Evolutionary conservation across 2,797 vertebrate genomes (phyloP).

Genomic region (Australoheros facetus): DNA sequence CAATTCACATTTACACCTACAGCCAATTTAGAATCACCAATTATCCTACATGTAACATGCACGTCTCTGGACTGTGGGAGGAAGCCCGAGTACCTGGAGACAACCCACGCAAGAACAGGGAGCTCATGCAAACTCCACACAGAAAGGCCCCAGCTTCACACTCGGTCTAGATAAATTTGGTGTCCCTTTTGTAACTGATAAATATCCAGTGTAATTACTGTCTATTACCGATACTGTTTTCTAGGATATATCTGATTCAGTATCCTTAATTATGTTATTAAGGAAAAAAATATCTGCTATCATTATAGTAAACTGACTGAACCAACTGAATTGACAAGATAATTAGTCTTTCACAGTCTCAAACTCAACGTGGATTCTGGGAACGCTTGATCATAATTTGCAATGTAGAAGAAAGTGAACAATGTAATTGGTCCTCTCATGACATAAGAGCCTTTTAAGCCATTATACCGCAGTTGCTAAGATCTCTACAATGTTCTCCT

Average conservation of each 20-base stretch:
- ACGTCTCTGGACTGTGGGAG: neutral
- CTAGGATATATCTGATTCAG: neutral
- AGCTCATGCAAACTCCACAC: neutral
- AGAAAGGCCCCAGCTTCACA: neutral
- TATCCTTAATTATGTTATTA: neutral
- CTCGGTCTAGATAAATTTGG: no score
- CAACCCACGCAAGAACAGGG: fast-evolving
- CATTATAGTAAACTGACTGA: neutral
- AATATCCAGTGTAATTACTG: neutral
- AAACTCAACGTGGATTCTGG: neutral
- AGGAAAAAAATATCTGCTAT: neutral
- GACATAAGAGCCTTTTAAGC: conserved; percentile 11
- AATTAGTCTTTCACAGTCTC: neutral
- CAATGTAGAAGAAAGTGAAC: neutral
- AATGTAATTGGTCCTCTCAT: neutral
- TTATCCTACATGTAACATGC: neutral
- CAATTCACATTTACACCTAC: neutral
- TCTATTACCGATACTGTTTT: neutral
- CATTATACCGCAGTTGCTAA: neutral
- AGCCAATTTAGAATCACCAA: neutral
- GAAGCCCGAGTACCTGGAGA: neutral
- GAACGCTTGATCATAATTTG: neutral
- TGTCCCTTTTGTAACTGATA: no score
- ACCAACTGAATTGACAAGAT: neutral
- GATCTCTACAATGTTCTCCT: neutral